A percentile compares a stretch with the other conserved stretches of the same genome.
Evolutionary conservation across 64 coral and sea anemone genomes (phyloP).

Genomic region (Catalaphyllia jardinei): DNA sequence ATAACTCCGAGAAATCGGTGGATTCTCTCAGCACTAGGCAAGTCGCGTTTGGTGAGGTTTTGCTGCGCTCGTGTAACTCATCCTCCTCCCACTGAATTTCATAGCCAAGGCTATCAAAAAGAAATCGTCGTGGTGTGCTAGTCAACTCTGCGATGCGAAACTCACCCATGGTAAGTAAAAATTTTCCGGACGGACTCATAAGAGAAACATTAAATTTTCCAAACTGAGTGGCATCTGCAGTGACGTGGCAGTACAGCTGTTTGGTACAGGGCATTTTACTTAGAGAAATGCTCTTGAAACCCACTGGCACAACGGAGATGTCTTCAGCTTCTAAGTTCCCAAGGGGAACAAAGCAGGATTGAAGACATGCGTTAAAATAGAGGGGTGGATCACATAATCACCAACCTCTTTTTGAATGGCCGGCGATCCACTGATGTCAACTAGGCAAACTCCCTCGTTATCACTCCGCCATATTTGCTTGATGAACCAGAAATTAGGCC

Average conservation of each 20-base stretch:
- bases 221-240: background rate
- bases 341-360: conserved; percentile 52
- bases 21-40: conserved; percentile 33
- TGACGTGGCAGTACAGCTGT: conserved; percentile 35
- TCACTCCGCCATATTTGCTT: background rate
- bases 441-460: background rate
- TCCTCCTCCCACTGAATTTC: conserved; percentile 32
- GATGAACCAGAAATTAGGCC: conserved; percentile 37
- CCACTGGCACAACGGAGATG: conserved; percentile 30
- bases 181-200: conserved; percentile 23
- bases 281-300: conserved; percentile 5
- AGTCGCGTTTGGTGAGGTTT: background rate
- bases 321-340: background rate
- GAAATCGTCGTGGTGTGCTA: background rate
- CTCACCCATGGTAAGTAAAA: conserved; percentile 13
- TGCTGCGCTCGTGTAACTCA: background rate
- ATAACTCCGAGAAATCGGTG: background rate
- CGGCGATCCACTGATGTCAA: too few relatives aligned
- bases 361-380: conserved; percentile 65
- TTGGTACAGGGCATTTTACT: background rate
- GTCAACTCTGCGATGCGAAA: conserved; percentile 24
- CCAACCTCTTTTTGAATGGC: too few relatives aligned
- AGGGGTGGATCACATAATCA: conserved; percentile 45
- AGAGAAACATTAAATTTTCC: conserved; percentile 22
- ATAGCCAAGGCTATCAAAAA: conserved; percentile 16